These are phyloP conservation scores for Teleiodes luculella DNA, from an alignment of 2,888 invertebrate species.

Conservation along the genomic window DNA sequence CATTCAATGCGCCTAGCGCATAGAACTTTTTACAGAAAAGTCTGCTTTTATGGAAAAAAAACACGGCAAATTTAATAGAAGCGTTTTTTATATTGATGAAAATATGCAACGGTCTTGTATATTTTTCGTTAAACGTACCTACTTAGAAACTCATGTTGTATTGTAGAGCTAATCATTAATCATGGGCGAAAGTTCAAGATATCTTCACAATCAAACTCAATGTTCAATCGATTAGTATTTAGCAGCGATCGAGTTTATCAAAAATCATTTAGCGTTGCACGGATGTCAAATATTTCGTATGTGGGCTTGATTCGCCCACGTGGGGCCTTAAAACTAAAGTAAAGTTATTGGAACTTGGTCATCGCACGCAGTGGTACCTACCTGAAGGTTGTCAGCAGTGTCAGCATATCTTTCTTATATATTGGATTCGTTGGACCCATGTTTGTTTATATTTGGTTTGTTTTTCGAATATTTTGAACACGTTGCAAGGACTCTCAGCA, in stretches of 20 bases:
- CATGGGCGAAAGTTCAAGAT: slow-evolving; percentile 41
- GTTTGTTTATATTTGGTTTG: too few species aligned
- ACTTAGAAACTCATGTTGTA: too few species aligned
- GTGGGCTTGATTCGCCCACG: slow-evolving; percentile 30
- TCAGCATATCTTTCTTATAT: slow-evolving; percentile 18
- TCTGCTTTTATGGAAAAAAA: background rate
- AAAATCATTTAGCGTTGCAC: slow-evolving; percentile 16
- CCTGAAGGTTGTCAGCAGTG: slow-evolving; percentile 29
- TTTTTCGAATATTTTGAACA: too few species aligned
- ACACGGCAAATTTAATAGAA: background rate
- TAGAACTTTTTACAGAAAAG: background rate
- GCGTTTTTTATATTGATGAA: too few species aligned
- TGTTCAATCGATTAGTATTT: slow-evolving; percentile 15
- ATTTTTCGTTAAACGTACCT: too few species aligned
- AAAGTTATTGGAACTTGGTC: slow-evolving; percentile 24
- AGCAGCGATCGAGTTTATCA: slow-evolving; percentile 18
- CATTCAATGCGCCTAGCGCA: slow-evolving; percentile 10
- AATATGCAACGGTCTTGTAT: too few species aligned
- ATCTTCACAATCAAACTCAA: slow-evolving; percentile 25
- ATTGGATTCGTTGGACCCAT: too few species aligned
- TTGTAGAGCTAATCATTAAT: slow-evolving; percentile 26
- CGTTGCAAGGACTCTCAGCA: too few species aligned
- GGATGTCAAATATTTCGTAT: slow-evolving; percentile 26
- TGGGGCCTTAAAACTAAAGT: slow-evolving; percentile 18
- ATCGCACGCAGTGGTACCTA: slow-evolving; percentile 22